Evolutionary conservation across 2,113 vertebrate genomes (phyloP), one percentile per base, ranked within the genome.

Genomic region (Poicephalus meyeri): DNA sequence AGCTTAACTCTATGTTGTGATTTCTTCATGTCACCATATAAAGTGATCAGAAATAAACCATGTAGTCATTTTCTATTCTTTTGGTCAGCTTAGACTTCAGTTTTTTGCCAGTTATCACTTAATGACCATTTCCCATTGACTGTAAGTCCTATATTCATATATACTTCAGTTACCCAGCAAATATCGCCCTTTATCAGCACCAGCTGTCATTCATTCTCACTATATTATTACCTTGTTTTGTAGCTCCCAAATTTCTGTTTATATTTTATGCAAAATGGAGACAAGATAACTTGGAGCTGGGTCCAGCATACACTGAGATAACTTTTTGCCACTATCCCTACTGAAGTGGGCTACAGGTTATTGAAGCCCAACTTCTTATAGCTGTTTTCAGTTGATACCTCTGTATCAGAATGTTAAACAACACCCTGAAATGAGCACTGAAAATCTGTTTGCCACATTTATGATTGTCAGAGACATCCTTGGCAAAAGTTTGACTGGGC

Each of bases 251-350:
- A 66, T 35, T 2, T 71, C 28, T 76, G 20, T 47, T 41, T 37
- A 31, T 24, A 77, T 80, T 86, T 77, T 80, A 72, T 63, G 82
- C 82, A 70, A 95, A 96, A 77, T 13, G 3, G 49, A 91, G 49
- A 65, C n/a, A 73, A 69, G 82, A 85, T 56, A 93, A 49, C 33
- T 33, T 3, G 2, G 72, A 72, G 9, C 19, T 73, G 35, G 37
- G 64, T 56, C 47, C 65, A 74, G 17, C 11, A 23, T 0, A 1
- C 7, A 46, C 10, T 1, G 6, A 70, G 20, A 10, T n/a, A 13
- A 20, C 44, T 79, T 78, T 85, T 86, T 90, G 18, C 41, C 9
- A 11, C 29, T 35, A 10, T 42, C 23, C 52, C 29, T 83, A 5
- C 33, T 53, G 66, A 80, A 70, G 33, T 16, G 9, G 66, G 9